phyloP scores from a whole-genome alignment of 2,888 invertebrate species.

The Drosophila conformis region DNA sequence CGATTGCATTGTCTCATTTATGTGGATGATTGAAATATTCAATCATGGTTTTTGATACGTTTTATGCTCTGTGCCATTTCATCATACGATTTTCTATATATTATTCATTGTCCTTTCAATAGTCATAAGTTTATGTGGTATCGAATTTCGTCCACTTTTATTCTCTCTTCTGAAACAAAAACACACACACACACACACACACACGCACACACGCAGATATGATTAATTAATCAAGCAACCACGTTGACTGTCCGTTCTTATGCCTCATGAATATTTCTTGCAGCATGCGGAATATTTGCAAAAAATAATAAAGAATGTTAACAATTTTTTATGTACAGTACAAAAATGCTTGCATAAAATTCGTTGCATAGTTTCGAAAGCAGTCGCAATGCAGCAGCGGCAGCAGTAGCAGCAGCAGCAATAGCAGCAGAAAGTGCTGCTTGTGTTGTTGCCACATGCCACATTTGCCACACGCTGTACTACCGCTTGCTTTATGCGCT shows the following conservation, averaged over 20 bases:
- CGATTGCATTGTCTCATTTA: background rate
- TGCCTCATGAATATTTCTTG: background rate
- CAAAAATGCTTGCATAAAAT: conserved; percentile 6
- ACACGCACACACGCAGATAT: background rate
- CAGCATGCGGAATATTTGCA: background rate
- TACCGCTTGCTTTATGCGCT: conserved; percentile 22
- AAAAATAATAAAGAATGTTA: background rate
- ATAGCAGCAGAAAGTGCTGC: background rate
- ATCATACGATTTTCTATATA: background rate
- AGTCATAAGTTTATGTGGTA: background rate
- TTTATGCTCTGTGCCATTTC: background rate
- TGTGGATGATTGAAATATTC: background rate
- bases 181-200: too few relatives aligned
- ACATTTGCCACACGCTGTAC: background rate
- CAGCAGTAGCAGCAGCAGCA: conserved; percentile 1
- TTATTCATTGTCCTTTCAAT: background rate
- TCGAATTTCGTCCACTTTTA: background rate
- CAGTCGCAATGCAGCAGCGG: conserved; percentile 1
- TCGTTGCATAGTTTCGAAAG: conserved; percentile 25
- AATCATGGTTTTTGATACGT: background rate
- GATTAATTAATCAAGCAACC: background rate
- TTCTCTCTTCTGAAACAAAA: too few relatives aligned
- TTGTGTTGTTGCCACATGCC: conserved; percentile 22
- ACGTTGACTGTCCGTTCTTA: background rate
- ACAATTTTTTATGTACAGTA: background rate